Base-by-base conservation (phyloP, 2,888 invertebrate species). In the Pseudococcus longispinus region DNA sequence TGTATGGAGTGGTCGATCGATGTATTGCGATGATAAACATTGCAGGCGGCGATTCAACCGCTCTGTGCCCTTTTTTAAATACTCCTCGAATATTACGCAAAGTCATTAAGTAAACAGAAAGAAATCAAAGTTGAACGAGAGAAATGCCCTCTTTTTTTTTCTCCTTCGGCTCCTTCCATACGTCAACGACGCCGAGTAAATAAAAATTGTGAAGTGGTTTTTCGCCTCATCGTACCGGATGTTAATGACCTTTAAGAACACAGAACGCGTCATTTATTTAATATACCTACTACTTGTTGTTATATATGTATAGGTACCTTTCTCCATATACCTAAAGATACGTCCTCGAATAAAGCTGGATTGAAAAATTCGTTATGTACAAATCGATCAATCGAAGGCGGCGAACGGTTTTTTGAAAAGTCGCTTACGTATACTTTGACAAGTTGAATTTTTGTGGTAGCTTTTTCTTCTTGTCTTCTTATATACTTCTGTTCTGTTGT, bases 51-150 rank as follows among this genome's bases (percentile, higher is more conserved):
- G 70, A 70, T 26, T 29, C 15, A 18, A 70, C 29, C 18, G 18
- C 29, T 29, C 15, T 70, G 15, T 70, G 15, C 29, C 42, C 77
- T 80, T 80, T 42, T 42, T 80, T 42, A 42, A 80, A 80, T 42
- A 29, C 37, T 80, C 13, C 6, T 23, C 20, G 13, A 37, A 29
- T 42, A 80, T 80, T 80, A 80, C 77, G 37, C 77, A 20, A 37
- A 80, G 84, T 84, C 84, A 84, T 84, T 84, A 84, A 60, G 37
- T 84, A 84, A 84, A 84, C 60, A 84, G 32, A 60, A 60, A 84
- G 26, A 84, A 84, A 80, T 80, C 77, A 80, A 80, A 80, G 42
- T 80, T 80, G 32, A 84, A 84, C 84, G 55, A 55, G 55, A 32
- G n/a, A 37, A 55, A 84, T 84, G 84, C 55, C 60, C 60, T 84